Conservation (phyloP, 2,113 vertebrate species). For the Agelaius phoeniceus region DNA sequence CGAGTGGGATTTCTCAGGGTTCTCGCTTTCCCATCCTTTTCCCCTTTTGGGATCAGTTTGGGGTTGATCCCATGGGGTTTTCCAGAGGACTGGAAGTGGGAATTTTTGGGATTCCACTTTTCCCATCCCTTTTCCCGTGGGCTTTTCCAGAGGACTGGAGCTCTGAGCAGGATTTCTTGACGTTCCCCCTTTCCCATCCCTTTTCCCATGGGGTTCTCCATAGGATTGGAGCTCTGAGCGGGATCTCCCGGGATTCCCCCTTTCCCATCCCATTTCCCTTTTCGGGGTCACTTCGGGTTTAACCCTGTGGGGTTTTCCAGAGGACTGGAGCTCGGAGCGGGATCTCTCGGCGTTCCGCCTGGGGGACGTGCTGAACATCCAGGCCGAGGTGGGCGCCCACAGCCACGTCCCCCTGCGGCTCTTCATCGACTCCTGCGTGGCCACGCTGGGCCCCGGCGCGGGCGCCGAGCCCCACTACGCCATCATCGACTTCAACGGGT, state of each 20-base stretch:
- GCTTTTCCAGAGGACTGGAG: background rate
- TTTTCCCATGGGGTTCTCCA: background rate
- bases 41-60: background rate
- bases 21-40: background rate
- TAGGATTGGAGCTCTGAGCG: background rate
- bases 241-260: rapidly evolving
- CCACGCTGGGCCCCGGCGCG: background rate
- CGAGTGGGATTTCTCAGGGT: rapidly evolving
- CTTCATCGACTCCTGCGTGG: background rate
- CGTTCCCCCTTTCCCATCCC: background rate
- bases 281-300: background rate
- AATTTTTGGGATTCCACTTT: too few relatives aligned
- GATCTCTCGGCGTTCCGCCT: background rate
- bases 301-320: background rate
- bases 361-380: background rate
- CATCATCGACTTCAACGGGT: background rate
- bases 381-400: background rate
- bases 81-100: too few relatives aligned
- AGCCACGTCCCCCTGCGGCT: background rate
- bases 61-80: background rate
- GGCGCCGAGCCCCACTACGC: background rate
- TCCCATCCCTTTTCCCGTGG: too few relatives aligned
- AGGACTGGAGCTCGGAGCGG: too few relatives aligned
- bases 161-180: background rate
- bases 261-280: background rate